Evolutionary conservation across 23 tunicate genomes (phyloP), one percentile per base, ranked within the genome.

Genomic region (Ciona savignyi): DNA sequence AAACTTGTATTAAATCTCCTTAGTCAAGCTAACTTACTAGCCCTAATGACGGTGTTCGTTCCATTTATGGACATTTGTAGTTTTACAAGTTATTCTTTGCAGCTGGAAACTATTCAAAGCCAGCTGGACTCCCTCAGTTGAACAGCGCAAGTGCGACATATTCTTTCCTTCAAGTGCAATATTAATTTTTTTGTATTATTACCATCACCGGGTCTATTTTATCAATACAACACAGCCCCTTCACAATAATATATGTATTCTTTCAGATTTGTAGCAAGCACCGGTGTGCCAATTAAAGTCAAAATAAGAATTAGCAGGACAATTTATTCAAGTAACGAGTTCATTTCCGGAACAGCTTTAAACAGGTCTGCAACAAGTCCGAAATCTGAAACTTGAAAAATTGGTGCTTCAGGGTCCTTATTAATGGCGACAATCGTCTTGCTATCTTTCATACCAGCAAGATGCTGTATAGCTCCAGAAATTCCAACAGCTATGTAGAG

Each of bases 371-470:
- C 92, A 23, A 95, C 99, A 1, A 95, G 78, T 49, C 99, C 99
- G 60, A 63, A 88, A 84, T 95, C 99, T 21, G 99, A 72, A 19
- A 95, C 95, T 74, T 95, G 99, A 64, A 95, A 95, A 11, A 95
- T 95, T 27, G 99, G 99, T 20, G 99, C 99, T 80, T 95, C 99
- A 25, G 99, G 87, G 65, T 95, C 99, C 66, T 90, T 95, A 67
- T 95, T 95, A 9, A 95, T 95, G 19, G 99, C 99, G 9, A 95
- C 99, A 66, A 95, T 95, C 3, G 96, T 88, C 74, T 95, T 95
- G 85, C 92, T 83, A 68, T 95, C 99, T 70, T 95, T 95, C 99
- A 95, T 95, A 22, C 99, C 99, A 67, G 99, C 99, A 25, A 95
- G 64, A 77, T 95, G 99, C 42, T 91, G 97, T 71, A 91, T 91